Percentiles rank a stretch among this genome's conserved stretches.
Conservation (phyloP, 2,797 vertebrate genomes). For the Scleropages formosus region DNA sequence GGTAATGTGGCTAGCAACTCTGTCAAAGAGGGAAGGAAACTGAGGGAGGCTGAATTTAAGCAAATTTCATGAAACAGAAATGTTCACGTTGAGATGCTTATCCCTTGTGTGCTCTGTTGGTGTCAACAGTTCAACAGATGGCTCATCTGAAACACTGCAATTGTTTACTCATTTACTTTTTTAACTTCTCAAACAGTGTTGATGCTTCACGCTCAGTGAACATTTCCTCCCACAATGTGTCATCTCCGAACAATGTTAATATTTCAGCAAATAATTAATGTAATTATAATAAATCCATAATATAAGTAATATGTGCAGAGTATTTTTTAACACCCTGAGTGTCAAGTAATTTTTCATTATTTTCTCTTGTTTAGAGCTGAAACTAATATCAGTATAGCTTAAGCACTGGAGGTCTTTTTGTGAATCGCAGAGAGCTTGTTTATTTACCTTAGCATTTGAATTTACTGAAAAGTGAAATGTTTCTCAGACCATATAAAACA, state of each 20-base stretch:
- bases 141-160: constrained; percentile 36
- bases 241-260: too few species aligned
- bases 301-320: too few species aligned
- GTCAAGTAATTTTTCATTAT: too few species aligned
- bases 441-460: not conserved
- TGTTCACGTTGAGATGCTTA: constrained; percentile 36
- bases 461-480: not conserved
- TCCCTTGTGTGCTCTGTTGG: constrained; percentile 30
- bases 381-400: not conserved
- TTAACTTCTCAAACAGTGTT: too few species aligned
- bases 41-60: constrained; percentile 21
- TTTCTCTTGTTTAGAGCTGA: too few species aligned
- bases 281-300: too few species aligned
- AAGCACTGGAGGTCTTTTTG: not conserved
- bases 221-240: too few species aligned
- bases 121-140: constrained; percentile 40
- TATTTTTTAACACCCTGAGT: too few species aligned
- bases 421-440: not conserved
- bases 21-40: not conserved
- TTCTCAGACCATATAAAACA: constrained; percentile 1
- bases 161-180: constrained; percentile 32
- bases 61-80: constrained; percentile 23
- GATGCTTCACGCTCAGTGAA: too few species aligned
- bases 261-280: too few species aligned
- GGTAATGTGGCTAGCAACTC: not conserved